Evolutionary conservation across 2,797 vertebrate genomes (phyloP).

Genomic region (Amazona finschi): DNA sequence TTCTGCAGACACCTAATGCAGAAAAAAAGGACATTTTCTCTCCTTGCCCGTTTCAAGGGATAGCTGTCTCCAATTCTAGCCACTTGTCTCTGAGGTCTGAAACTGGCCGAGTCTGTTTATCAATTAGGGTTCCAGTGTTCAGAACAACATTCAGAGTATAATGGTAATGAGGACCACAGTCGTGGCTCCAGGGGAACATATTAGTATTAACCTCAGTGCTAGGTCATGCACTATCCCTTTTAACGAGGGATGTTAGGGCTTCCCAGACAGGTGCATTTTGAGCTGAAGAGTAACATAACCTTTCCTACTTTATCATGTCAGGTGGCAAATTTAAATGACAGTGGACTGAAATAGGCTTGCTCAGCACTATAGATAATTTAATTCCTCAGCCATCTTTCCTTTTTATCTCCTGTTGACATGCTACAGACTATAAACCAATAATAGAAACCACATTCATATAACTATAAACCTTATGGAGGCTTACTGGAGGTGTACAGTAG

Average conservation of each 20-base stretch:
- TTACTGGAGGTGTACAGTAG: not conserved
- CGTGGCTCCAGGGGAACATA: not conserved
- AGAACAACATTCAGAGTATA: constrained; percentile 7
- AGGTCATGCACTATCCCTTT: constrained; percentile 20
- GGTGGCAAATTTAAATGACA: constrained; percentile 48
- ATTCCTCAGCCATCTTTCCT: constrained; percentile 35
- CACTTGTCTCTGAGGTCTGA: not conserved
- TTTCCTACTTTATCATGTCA: constrained; percentile 51
- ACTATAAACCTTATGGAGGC: not conserved
- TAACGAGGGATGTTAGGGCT: constrained; percentile 45
- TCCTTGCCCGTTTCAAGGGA: not conserved
- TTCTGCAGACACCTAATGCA: not conserved
- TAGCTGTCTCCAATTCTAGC: not conserved
- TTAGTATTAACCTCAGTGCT: not conserved
- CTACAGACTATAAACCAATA: not conserved
- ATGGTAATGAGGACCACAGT: constrained; percentile 11
- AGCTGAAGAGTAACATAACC: constrained; percentile 28
- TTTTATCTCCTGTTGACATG: constrained; percentile 11
- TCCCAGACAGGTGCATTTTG: constrained; percentile 14
- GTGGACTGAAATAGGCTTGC: constrained; percentile 11
- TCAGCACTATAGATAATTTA: constrained; percentile 34
- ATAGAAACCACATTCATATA: not conserved
- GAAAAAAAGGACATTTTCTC: not conserved
- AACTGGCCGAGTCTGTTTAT: not conserved
- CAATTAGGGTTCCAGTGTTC: not conserved